Percentiles rank a stretch among this genome's conserved stretches.
These are phyloP conservation scores for Tenthredo mesomela DNA, from an alignment of 2,888 invertebrate species.

Conservation along the genomic window DNA sequence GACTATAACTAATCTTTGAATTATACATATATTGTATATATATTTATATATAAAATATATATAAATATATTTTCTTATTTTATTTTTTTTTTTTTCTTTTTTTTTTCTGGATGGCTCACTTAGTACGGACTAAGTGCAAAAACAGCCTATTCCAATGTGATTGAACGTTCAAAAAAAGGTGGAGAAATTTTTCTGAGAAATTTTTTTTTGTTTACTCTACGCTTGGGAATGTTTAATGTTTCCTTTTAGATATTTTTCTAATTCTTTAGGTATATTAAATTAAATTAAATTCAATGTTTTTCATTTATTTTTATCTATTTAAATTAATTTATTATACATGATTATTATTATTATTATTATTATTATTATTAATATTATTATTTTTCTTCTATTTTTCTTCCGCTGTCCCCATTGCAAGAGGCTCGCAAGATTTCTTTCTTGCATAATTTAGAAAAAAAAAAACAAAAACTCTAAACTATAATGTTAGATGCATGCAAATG, in stretches of 20 bases:
- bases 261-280: constrained; percentile 51
- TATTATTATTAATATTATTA: constrained; percentile 49
- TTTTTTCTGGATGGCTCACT: constrained; percentile 69
- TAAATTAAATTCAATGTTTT: constrained; percentile 53
- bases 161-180: constrained; percentile 1
- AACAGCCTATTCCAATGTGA: constrained; percentile 58
- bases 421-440: constrained; percentile 49
- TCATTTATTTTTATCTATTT: constrained; percentile 57
- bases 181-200: constrained; percentile 22
- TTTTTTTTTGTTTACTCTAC: constrained; percentile 16
- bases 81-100: too few species aligned
- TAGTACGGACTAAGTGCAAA: constrained; percentile 65
- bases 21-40: not conserved
- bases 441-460: constrained; percentile 21
- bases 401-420: constrained; percentile 39
- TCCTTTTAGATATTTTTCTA: constrained; percentile 53
- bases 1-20: constrained; percentile 45
- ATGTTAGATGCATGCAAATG: not conserved
- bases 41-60: too few species aligned
- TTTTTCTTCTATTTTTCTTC: constrained; percentile 16
- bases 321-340: constrained; percentile 66
- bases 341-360: constrained; percentile 35
- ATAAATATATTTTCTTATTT: too few species aligned
- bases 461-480: not conserved
- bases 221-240: constrained; percentile 55